phyloP scores from a whole-genome alignment of 2,888 invertebrate species.

The Torymus tubicola region DNA sequence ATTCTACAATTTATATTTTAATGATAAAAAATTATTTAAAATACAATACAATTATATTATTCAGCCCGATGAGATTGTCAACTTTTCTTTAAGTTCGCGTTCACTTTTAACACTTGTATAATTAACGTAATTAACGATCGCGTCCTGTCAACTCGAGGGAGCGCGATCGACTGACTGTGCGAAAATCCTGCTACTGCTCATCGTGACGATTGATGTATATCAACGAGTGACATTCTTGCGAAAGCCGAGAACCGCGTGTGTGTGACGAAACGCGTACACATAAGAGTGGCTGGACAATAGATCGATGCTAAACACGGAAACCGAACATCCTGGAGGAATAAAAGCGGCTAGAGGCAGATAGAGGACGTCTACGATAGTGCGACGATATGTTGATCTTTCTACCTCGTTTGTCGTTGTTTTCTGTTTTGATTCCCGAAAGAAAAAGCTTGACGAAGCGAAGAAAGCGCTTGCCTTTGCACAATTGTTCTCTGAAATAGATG shows the following conservation, averaged over 20 bases:
- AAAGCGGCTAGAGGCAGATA: not conserved
- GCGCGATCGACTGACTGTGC: constrained; percentile 27
- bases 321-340: not conserved
- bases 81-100: too few species aligned
- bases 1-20: too few species aligned
- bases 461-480: not conserved
- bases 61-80: too few species aligned
- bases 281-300: constrained; percentile 32
- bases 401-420: not conserved
- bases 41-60: too few species aligned
- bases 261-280: constrained; percentile 31
- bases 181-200: not conserved
- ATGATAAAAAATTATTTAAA: too few species aligned
- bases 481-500: not conserved
- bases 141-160: constrained; percentile 3
- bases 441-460: not conserved
- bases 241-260: constrained; percentile 4
- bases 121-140: not conserved
- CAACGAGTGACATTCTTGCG: constrained; percentile 25
- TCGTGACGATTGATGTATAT: constrained; percentile 3
- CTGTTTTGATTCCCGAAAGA: not conserved
- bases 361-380: constrained; percentile 3
- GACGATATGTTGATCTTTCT: too few species aligned
- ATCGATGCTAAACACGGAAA: constrained; percentile 50
- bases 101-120: too few species aligned